Percentiles rank a stretch among this genome's conserved stretches.
These are phyloP conservation scores for Eremophila alpestris DNA, from an alignment of 2,797 vertebrate species.

Conservation along the genomic window DNA sequence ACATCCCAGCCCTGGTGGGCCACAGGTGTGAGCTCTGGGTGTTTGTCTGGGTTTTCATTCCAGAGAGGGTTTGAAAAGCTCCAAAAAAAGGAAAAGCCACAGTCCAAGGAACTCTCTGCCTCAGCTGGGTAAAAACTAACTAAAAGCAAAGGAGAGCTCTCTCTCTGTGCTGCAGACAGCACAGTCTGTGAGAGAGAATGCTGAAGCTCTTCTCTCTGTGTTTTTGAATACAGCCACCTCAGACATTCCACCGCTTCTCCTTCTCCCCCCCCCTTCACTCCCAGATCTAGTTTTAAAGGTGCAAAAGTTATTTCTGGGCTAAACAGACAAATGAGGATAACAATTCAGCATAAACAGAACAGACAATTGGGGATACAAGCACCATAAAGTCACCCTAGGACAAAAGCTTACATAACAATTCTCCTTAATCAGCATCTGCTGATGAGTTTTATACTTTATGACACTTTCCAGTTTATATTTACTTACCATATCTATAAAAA, in stretches of 20 bases:
- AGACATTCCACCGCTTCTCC: not conserved
- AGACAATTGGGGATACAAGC: not conserved
- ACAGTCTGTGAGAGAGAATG: not conserved
- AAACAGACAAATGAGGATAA: not conserved
- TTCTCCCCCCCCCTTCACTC: not conserved
- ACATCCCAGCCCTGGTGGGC: not conserved
- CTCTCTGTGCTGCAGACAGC: not conserved
- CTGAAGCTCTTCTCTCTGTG: not conserved
- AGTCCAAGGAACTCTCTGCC: not conserved
- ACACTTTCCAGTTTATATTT: conserved; percentile 36
- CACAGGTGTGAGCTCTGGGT: not conserved
- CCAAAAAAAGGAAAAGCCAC: not conserved
- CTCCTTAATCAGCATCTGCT: conserved; percentile 42
- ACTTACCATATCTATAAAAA: conserved; percentile 41
- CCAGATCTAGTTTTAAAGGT: not conserved
- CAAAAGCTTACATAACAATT: conserved; percentile 6
- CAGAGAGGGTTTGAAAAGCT: not conserved
- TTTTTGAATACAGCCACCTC: not conserved
- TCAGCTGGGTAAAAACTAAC: not conserved
- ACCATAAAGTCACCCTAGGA: not conserved
- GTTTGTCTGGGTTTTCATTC: not conserved
- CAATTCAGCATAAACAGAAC: not conserved
- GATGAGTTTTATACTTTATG: conserved; percentile 33
- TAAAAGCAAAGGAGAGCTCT: not conserved
- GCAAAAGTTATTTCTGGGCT: not conserved